Evolutionary conservation across 2,888 invertebrate genomes (phyloP), one percentile per base, ranked within the genome.

Genomic region (Synergus umbraculus): DNA sequence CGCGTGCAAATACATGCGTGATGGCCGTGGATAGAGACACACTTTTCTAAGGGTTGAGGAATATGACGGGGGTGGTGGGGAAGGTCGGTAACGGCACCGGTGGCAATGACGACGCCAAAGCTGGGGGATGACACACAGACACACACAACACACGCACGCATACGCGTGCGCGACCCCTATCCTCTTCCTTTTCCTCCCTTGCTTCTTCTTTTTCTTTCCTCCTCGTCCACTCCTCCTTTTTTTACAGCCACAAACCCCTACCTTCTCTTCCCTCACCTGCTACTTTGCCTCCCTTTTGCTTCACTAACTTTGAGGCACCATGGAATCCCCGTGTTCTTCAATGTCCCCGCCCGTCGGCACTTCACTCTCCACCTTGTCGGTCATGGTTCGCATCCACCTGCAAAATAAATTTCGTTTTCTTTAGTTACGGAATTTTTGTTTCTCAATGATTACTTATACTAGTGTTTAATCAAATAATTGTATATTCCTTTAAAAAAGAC

Each of bases 1-100:
- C 76, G 76, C 80, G 64, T 79, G 81, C 69, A 78, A 83, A 77
- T 67, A 79, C 81, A 83, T 83, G 66, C 64, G 76, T 69, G 46
- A 63, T 54, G 22, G 22, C 29, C 37, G 64, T 37, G n/a, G 49
- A 5, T 44, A n/a, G 1, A 43, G 67, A 66, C 76, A 66, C 66
- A 65, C 64, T 66, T 77, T 76, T 60, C 12, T 18, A 43, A 60
- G 29, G 60, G 13, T 15, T 13, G 22, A 22, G 37, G 10, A 29
- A 22, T 12, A n/a, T 10, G 15, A 49, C 15, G 9, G 9, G 37
- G 15, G 44, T 15, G 29, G n/a, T 15, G 29, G n/a, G 29, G 22
- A 15, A 22, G 13, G 22, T 29, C 49, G 46, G 13, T 49, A 49
- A 49, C 69, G 49, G 44, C 29, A 37, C 29, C 49, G 69, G 22